phyloP scores from a whole-genome alignment of 2,888 invertebrate genomes.

The Augochlorella aurata region DNA sequence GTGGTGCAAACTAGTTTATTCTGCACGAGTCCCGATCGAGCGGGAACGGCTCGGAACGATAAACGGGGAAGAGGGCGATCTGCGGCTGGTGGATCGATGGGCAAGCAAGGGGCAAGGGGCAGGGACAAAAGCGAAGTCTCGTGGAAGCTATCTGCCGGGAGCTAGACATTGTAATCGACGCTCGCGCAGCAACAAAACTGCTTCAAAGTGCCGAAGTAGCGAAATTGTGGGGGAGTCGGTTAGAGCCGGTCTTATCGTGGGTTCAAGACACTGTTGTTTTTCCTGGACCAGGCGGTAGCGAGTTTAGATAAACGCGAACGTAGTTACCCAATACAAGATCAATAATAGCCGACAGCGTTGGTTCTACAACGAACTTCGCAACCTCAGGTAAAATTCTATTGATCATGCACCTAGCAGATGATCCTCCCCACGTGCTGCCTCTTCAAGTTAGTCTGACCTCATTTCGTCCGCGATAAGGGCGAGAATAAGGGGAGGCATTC shows the following conservation, averaged over 20 bases:
- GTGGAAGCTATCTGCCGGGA: conserved; percentile 45
- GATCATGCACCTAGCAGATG: neutral
- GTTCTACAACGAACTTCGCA: too few relatives aligned
- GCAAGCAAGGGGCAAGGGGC: neutral
- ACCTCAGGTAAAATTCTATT: neutral
- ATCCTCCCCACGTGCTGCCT: neutral
- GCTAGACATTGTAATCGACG: conserved; percentile 24
- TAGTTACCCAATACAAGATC: neutral
- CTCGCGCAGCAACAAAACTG: conserved; percentile 33
- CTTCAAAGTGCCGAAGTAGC: conserved; percentile 48
- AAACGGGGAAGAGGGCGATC: conserved; percentile 39
- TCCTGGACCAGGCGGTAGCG: neutral
- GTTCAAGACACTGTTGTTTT: conserved; percentile 10
- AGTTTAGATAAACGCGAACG: neutral
- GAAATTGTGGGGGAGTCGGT: conserved; percentile 45
- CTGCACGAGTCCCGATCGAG: conserved; percentile 16
- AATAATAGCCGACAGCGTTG: too few relatives aligned
- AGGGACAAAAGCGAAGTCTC: conserved; percentile 20
- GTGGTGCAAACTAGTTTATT: conserved; percentile 16
- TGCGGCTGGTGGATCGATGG: conserved; percentile 19
- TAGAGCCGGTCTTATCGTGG: conserved; percentile 29
- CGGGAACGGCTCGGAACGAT: conserved; percentile 11
- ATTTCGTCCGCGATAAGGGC: conserved; percentile 28
- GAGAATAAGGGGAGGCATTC: neutral
- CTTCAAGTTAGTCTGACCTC: conserved; percentile 3